Conservation (phyloP, 2,113 vertebrate genomes). For the Petrocephalus zakoni region DNA sequence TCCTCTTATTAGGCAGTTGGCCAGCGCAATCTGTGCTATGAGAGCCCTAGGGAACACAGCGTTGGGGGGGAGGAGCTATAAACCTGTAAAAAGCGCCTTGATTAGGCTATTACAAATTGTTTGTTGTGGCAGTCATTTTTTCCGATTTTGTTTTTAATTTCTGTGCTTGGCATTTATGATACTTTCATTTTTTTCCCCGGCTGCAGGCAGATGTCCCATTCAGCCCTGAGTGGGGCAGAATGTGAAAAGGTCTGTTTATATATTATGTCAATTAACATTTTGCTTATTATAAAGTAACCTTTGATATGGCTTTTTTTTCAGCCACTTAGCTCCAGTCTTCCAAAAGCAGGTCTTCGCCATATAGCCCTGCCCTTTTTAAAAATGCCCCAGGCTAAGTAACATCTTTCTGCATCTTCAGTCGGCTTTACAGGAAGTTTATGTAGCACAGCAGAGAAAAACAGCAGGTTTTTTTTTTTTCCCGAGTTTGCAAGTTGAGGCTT, state of each 20-base stretch:
- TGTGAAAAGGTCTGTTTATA: background rate
- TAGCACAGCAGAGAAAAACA: background rate
- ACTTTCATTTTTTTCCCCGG: slow-evolving; percentile 36
- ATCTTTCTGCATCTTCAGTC: background rate
- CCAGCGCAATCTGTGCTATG: slow-evolving; percentile 52
- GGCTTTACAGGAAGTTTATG: slow-evolving; percentile 5
- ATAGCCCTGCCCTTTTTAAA: background rate
- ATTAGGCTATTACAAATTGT: slow-evolving; percentile 37
- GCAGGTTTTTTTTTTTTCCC: background rate
- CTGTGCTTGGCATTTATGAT: slow-evolving; percentile 40
- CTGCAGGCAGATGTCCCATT: slow-evolving; percentile 41
- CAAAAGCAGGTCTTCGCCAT: background rate
- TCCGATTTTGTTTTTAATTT: slow-evolving; percentile 35
- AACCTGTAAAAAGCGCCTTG: slow-evolving; percentile 34
- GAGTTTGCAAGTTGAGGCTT: slow-evolving; percentile 7
- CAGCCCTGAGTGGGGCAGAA: slow-evolving; percentile 22
- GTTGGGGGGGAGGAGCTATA: slow-evolving; percentile 12
- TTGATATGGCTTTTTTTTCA: background rate
- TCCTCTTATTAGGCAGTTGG: slow-evolving; percentile 52
- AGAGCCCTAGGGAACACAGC: slow-evolving; percentile 39
- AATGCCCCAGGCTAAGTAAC: background rate
- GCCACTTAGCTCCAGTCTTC: background rate
- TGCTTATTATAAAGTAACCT: background rate
- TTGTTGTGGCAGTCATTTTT: slow-evolving; percentile 51
- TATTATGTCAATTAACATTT: background rate